These are phyloP conservation scores for Coregonus clupeaformis DNA, from an alignment of 2,113 vertebrate genomes.

Conservation along the genomic window DNA sequence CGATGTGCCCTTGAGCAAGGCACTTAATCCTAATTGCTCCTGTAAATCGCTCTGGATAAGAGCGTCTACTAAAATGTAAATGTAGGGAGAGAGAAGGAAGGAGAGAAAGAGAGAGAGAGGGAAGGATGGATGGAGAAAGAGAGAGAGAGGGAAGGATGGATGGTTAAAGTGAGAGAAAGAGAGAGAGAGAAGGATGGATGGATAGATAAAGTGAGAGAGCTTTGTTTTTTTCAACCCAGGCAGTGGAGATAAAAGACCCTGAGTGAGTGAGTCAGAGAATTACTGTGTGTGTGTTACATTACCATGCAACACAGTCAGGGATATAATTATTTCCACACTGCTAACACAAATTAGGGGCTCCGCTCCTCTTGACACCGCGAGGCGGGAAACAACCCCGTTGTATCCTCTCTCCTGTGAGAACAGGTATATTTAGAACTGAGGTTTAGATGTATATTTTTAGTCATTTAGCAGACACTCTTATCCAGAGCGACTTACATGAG, in stretches of 20 bases:
- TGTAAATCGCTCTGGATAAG: too few relatives aligned
- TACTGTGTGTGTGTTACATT: background rate
- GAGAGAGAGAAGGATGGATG: conserved; percentile 6
- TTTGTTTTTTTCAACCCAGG: conserved; percentile 10
- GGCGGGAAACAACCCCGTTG: background rate
- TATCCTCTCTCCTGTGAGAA: background rate
- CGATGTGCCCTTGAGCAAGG: too few relatives aligned
- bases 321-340: conserved; percentile 46
- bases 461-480: too few relatives aligned
- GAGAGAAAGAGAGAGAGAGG: background rate
- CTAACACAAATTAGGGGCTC: conserved; percentile 39
- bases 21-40: too few relatives aligned
- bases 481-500: too few relatives aligned
- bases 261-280: conserved; percentile 20
- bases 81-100: background rate
- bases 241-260: conserved; percentile 23
- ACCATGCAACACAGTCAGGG: conserved; percentile 12
- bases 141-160: conserved; percentile 1
- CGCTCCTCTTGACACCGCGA: background rate
- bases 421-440: background rate
- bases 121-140: too few relatives aligned
- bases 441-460: too few relatives aligned
- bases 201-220: too few relatives aligned
- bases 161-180: background rate
- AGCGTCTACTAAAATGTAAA: too few relatives aligned